Percentiles rank a stretch among this genome's conserved stretches.
phyloP scores from a whole-genome alignment of 2,888 invertebrate species.

The Tipula helvola region DNA sequence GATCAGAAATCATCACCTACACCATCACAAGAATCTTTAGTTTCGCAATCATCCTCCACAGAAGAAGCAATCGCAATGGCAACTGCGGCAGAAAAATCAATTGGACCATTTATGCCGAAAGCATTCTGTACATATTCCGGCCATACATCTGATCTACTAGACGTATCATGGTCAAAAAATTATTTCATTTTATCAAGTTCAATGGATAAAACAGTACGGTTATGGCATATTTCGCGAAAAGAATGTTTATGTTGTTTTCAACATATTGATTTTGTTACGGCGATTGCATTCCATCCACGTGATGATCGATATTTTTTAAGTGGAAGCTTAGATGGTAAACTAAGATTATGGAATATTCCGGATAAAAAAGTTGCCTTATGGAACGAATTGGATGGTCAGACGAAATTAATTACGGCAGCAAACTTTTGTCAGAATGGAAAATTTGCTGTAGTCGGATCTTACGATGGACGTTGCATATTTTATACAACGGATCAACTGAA shows the following conservation, averaged over 20 bases:
- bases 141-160: constrained; percentile 90
- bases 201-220: constrained; percentile 94
- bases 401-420: constrained; percentile 89
- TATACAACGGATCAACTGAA: constrained; percentile 97
- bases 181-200: constrained; percentile 95
- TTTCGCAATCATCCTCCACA: constrained; percentile 60
- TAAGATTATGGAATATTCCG: constrained; percentile 98
- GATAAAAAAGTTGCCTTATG: constrained; percentile 98
- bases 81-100: constrained; percentile 44
- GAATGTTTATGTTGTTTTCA: constrained; percentile 98
- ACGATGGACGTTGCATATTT: constrained; percentile 96
- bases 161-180: constrained; percentile 98
- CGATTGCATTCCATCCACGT: constrained; percentile 94
- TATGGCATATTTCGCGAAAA: constrained; percentile 95
- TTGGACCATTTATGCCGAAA: constrained; percentile 70
- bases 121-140: constrained; percentile 90
- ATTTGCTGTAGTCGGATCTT: constrained; percentile 96
- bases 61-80: constrained; percentile 47
- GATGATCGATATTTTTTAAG: constrained; percentile 81
- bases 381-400: constrained; percentile 93
- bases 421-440: constrained; percentile 97
- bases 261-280: constrained; percentile 98
- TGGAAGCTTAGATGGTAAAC: constrained; percentile 93
- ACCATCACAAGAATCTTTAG: constrained; percentile 83
- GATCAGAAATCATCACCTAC: constrained; percentile 83